Conservation (phyloP, 2,113 vertebrate species). For the Oreocharis arfaki region DNA sequence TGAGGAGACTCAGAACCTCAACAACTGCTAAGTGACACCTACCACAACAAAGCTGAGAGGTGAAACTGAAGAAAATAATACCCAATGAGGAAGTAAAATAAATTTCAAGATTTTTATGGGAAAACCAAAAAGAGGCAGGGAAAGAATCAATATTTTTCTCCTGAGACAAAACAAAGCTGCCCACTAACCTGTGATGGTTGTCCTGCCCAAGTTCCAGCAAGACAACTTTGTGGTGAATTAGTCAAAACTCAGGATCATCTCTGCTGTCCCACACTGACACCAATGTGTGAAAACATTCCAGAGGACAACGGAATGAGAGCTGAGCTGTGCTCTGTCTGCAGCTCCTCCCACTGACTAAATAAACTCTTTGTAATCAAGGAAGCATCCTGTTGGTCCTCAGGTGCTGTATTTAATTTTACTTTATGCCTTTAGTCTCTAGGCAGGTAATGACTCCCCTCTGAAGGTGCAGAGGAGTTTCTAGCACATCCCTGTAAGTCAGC, state of each 20-base stretch:
- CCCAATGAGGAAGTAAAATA: not conserved
- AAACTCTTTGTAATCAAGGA: not conserved
- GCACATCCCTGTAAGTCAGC: not conserved
- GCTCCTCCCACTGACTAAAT: not conserved
- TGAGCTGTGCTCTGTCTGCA: not conserved
- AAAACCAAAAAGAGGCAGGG: not conserved
- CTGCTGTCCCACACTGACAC: not conserved
- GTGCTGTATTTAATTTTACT: not conserved
- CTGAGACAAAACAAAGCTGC: not conserved
- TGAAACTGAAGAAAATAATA: not conserved
- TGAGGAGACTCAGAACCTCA: not conserved
- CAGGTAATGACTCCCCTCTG: not conserved
- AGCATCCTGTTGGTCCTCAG: not conserved
- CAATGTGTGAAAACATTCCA: accelerated
- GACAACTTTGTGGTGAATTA: not conserved
- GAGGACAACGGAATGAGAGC: not conserved
- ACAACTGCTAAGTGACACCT: not conserved
- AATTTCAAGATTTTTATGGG: not conserved
- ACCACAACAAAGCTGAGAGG: not conserved
- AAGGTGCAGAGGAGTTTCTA: not conserved
- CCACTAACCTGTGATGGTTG: not conserved
- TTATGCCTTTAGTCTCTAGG: not conserved
- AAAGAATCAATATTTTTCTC: not conserved
- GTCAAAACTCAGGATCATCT: not conserved
- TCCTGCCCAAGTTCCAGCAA: not conserved